A percentile compares a stretch with the other conserved stretches of the same genome.
Evolutionary conservation across 2,113 vertebrate genomes (phyloP).

Genomic region (Uria lomvia): DNA sequence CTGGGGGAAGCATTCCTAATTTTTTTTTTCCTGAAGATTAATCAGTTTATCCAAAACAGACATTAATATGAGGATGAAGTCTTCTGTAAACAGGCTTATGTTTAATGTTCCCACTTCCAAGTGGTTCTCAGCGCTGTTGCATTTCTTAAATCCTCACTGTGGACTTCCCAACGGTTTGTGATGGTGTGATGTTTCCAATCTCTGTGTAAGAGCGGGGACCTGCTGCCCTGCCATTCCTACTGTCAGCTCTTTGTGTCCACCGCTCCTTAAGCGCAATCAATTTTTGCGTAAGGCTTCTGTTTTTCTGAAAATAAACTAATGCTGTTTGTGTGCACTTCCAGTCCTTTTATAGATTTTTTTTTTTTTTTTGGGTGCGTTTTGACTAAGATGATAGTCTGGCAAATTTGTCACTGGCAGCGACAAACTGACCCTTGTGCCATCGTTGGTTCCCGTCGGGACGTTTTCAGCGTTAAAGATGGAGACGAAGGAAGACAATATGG

Average conservation of each 20-base stretch:
- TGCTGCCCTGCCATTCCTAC: not conserved
- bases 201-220: not conserved
- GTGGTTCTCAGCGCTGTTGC: not conserved
- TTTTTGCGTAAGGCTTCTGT: not conserved
- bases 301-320: not conserved
- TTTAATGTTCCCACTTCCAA: not conserved
- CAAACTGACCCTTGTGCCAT: not conserved
- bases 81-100: not conserved
- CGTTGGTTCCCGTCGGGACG: not conserved
- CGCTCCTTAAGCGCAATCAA: not conserved
- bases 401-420: not conserved
- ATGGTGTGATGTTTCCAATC: not conserved
- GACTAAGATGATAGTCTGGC: not conserved
- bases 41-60: not conserved
- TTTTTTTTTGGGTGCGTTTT: not conserved
- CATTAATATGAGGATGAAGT: not conserved
- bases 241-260: not conserved
- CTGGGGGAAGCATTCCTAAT: not conserved
- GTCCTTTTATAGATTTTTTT: not conserved
- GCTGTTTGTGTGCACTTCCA: not conserved
- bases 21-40: not conserved
- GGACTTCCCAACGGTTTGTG: not conserved
- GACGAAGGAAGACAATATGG: not conserved
- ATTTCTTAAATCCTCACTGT: not conserved
- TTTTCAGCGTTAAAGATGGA: not conserved